phyloP scores from a whole-genome alignment of 2,113 vertebrate genomes.

The Dipodomys spectabilis region DNA sequence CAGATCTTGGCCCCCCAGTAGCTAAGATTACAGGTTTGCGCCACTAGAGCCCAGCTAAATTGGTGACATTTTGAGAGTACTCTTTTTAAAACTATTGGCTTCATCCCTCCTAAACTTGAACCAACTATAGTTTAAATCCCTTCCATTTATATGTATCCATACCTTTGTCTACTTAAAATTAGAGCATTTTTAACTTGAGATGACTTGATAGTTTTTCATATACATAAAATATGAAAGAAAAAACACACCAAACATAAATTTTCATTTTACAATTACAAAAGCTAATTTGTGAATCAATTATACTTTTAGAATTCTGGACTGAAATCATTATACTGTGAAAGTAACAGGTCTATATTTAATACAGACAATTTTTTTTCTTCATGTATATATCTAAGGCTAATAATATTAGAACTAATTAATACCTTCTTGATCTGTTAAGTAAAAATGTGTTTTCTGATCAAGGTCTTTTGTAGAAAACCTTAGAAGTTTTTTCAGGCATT shows the following conservation, averaged over 20 bases:
- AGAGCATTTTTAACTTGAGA: not conserved
- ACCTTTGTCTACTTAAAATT: not conserved
- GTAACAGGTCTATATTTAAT: not conserved
- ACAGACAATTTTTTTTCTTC: not conserved
- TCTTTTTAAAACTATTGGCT: not conserved
- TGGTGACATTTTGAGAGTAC: not conserved
- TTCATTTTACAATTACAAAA: not conserved
- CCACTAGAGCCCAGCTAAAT: no score
- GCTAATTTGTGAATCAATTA: constrained; percentile 16
- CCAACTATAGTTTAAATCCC: not conserved
- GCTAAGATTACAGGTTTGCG: no score
- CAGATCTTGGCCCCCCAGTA: no score
- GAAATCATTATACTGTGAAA: constrained; percentile 18
- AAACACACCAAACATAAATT: not conserved
- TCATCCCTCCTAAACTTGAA: constrained; percentile 34
- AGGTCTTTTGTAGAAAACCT: not conserved
- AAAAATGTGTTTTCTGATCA: not conserved
- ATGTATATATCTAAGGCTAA: not conserved
- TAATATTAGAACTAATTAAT: not conserved
- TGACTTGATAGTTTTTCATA: not conserved
- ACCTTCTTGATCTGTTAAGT: not conserved
- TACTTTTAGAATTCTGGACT: not conserved
- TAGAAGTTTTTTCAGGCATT: not conserved
- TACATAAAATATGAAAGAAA: not conserved
- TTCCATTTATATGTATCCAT: not conserved